Evolutionary conservation across 2,888 invertebrate species (phyloP), one percentile per base, ranked within the genome.

Genomic region (Lampropteryx suffumata): DNA sequence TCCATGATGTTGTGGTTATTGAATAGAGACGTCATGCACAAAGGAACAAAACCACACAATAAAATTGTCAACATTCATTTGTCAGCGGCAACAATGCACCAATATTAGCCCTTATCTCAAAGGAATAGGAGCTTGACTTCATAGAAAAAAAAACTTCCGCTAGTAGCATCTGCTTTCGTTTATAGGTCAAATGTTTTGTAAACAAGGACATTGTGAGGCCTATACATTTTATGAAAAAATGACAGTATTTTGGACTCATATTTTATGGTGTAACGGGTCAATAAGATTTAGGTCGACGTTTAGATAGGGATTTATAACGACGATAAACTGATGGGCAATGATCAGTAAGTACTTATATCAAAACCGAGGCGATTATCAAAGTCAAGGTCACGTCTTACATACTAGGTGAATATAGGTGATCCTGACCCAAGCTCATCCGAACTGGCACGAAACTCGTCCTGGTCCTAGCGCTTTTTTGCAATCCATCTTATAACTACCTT

Each of bases 1-100:
- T 45, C 30, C 40, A 40, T 7, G 24, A 42, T 50, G 47, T 41
- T 51, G 35, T 40, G 34, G 2, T 2, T 44, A 47, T 62, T 78
- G 77, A 76, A 83, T 82, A 70, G 69, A 84, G 81, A 77, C 81
- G 78, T 83, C 78, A 71, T 56, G 54, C 73, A 75, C 73, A 84
- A 79, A 72, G 74, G 55, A 51, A 70, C 62, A 65, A 71, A 69
- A 69, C 74, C 76, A 67, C 81, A 84, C 84, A 85, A 85, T 84
- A 70, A 79, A 76, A 82, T 85, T 86, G 86, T 86, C 85, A 86
- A 80, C 79, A 79, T 79, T 79, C 79, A 84, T 87, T 85, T 86
- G 84, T 85, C 84, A 83, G 76, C 78, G 74, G 53, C 46, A 47
- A 75, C 78, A 72, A 71, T 60, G 44, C 53, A 32, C 49, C 29